Conservation (phyloP, 1,140 invertebrate genomes). For the Caenorhabditis latens region DNA sequence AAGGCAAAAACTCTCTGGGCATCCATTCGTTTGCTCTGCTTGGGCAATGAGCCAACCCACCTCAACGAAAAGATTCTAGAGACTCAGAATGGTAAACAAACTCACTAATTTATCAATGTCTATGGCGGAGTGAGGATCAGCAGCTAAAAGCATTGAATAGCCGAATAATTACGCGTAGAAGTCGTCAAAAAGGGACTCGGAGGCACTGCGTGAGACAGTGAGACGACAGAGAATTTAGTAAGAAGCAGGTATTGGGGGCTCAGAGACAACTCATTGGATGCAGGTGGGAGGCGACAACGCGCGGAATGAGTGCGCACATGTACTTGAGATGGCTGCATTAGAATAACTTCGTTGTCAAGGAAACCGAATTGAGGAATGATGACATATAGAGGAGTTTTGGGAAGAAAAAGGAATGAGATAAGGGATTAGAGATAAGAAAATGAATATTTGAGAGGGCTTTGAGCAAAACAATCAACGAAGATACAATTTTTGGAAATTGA, state of each 20-base stretch:
- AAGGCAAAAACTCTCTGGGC: slow-evolving; percentile 22
- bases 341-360: slow-evolving; percentile 51
- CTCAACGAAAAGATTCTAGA: not conserved
- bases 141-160: slow-evolving; percentile 49
- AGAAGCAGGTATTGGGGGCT: slow-evolving; percentile 6
- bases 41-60: slow-evolving; percentile 29
- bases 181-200: not conserved
- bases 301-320: slow-evolving; percentile 25
- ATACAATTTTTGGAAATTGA: not conserved
- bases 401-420: not conserved
- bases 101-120: slow-evolving; percentile 47
- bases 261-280: slow-evolving; percentile 4
- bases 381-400: slow-evolving; percentile 1
- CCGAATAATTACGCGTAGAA: slow-evolving; percentile 2
- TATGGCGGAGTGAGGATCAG: slow-evolving; percentile 43
- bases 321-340: slow-evolving; percentile 43
- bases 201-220: not conserved
- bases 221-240: not conserved
- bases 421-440: slow-evolving; percentile 14
- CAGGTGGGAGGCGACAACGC: not conserved
- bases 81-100: not conserved
- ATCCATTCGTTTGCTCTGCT: slow-evolving; percentile 7
- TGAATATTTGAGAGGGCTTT: too few species aligned
- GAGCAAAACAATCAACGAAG: slow-evolving; percentile 30
- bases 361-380: slow-evolving; percentile 14